These are phyloP conservation scores for Xenopus laevis DNA, from an alignment of 2,113 vertebrate species.

Conservation along the genomic window DNA sequence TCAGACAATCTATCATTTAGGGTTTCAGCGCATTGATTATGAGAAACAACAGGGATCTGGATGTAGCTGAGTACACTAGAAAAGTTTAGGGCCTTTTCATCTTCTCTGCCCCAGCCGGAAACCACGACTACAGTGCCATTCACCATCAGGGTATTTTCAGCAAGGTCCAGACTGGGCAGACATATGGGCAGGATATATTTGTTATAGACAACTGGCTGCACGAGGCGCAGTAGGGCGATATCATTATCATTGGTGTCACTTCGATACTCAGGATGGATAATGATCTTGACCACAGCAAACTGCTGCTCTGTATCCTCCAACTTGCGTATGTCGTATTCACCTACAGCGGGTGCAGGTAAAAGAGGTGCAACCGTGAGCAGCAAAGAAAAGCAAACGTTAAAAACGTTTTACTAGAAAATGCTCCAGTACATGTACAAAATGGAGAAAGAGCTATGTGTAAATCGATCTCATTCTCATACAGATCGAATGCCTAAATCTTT, in stretches of 20 bases:
- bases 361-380: not conserved
- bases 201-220: constrained; percentile 57
- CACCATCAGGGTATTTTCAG: constrained; percentile 69
- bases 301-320: constrained; percentile 68
- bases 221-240: constrained; percentile 81
- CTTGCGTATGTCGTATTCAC: constrained; percentile 75
- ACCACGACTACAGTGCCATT: constrained; percentile 71
- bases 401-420: too few relatives aligned
- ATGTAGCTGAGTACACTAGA: constrained; percentile 73
- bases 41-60: constrained; percentile 68
- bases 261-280: constrained; percentile 76
- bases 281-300: constrained; percentile 53
- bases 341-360: constrained; percentile 54
- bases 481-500: too few relatives aligned
- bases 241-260: constrained; percentile 74
- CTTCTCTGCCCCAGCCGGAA: constrained; percentile 81
- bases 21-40: constrained; percentile 54
- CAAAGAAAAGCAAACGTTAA: not conserved
- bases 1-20: constrained; percentile 68
- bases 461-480: not conserved
- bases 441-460: not conserved
- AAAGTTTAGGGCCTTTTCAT: constrained; percentile 38
- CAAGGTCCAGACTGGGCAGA: constrained; percentile 69
- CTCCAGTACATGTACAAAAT: too few relatives aligned
- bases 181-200: constrained; percentile 73